Evolutionary conservation across 2,797 vertebrate genomes (phyloP).

Genomic region (Thunnus albacares): DNA sequence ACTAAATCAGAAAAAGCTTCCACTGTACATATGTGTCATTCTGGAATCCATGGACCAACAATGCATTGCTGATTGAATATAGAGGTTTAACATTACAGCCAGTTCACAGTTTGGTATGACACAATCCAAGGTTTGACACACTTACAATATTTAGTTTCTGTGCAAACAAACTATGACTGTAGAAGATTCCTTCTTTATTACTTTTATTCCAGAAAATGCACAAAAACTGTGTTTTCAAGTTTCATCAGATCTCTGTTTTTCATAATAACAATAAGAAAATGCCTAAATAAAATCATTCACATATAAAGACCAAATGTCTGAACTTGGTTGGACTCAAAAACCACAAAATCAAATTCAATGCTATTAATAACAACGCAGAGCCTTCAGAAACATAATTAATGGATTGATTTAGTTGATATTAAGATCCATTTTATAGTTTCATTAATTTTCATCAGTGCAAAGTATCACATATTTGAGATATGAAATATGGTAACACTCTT

Average conservation of each 20-base stretch:
- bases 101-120: neutral
- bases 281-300: neutral
- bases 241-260: neutral
- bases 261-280: neutral
- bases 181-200: too few relatives aligned
- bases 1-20: too few relatives aligned
- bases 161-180: neutral
- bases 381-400: neutral
- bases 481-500: slow-evolving; percentile 19
- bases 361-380: neutral
- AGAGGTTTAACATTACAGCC: neutral
- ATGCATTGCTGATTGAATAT: slow-evolving; percentile 2
- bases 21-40: too few relatives aligned
- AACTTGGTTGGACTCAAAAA: neutral
- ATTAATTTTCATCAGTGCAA: neutral
- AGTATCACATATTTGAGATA: neutral
- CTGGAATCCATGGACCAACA: too few relatives aligned
- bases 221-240: neutral
- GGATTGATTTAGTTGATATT: neutral
- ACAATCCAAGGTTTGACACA: neutral
- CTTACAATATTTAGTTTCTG: neutral
- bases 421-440: neutral
- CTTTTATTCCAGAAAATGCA: neutral
- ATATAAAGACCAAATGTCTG: neutral
- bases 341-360: neutral